Conservation (phyloP, 2,888 invertebrate species). For the Argynnis bischoffii region DNA sequence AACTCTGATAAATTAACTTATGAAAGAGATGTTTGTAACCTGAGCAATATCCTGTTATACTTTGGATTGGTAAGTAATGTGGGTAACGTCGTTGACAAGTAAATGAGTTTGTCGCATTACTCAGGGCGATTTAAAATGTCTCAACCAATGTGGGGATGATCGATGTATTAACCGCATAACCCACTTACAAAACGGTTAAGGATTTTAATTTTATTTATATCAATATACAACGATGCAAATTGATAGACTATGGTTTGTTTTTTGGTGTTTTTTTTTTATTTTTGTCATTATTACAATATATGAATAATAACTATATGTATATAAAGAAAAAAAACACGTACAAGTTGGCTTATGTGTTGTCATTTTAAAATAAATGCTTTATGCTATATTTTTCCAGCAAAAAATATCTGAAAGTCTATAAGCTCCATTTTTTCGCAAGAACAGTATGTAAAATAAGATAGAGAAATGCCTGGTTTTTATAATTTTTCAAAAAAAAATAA, state of each 20-base stretch:
- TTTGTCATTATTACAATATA: no score
- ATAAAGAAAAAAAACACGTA: no score
- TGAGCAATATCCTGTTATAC: conserved; percentile 33
- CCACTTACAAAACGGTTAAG: conserved; percentile 22
- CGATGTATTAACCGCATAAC: conserved; percentile 35
- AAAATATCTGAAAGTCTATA: no score
- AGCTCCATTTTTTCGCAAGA: no score
- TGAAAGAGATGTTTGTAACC: conserved; percentile 18
- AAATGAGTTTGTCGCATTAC: conserved; percentile 32
- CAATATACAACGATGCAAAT: background rate
- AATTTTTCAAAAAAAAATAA: no score
- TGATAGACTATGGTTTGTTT: background rate
- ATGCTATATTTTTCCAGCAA: no score
- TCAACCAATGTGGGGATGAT: conserved; percentile 30
- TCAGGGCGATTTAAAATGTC: conserved; percentile 34
- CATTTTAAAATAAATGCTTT: no score
- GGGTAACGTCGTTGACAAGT: conserved; percentile 29
- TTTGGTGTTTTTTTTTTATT: no score
- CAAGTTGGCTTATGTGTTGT: no score
- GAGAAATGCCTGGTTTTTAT: no score
- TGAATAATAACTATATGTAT: no score
- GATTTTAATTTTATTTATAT: conserved; percentile 19
- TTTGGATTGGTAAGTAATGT: conserved; percentile 35
- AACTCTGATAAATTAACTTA: conserved; percentile 10
- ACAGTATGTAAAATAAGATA: no score